phyloP scores from a whole-genome alignment of 2,888 invertebrate species.

The Shargacucullia verbasci region DNA sequence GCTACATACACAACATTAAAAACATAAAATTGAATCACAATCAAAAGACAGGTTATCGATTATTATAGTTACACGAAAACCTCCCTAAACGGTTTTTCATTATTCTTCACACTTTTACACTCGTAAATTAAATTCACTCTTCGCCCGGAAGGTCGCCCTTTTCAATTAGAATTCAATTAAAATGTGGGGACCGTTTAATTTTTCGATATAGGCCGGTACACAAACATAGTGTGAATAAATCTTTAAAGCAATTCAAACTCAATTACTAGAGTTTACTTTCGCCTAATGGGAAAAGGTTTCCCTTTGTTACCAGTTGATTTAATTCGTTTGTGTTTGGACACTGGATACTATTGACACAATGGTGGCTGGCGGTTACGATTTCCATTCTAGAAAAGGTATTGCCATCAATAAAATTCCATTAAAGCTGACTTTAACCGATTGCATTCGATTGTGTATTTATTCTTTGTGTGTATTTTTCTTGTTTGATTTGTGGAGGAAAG shows the following conservation, averaged over 20 bases:
- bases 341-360: constrained; percentile 70
- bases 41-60: constrained; percentile 23
- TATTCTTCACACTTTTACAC: constrained; percentile 49
- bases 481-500: constrained; percentile 9
- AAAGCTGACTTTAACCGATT: constrained; percentile 37
- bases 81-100: constrained; percentile 32
- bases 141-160: constrained; percentile 46
- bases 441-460: constrained; percentile 24
- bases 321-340: constrained; percentile 77
- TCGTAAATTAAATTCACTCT: constrained; percentile 51
- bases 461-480: constrained; percentile 14
- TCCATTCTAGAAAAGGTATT: constrained; percentile 48
- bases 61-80: constrained; percentile 31
- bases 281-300: constrained; percentile 81
- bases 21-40: neutral
- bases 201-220: constrained; percentile 67
- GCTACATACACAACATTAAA: constrained; percentile 12
- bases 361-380: constrained; percentile 52
- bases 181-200: constrained; percentile 70
- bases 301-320: constrained; percentile 79
- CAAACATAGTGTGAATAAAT: constrained; percentile 80
- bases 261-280: constrained; percentile 84
- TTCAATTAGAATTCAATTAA: constrained; percentile 74
- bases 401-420: constrained; percentile 43
- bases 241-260: constrained; percentile 86